Conservation (phyloP, 2,888 invertebrate genomes). For the Sinotaia quadrata region DNA sequence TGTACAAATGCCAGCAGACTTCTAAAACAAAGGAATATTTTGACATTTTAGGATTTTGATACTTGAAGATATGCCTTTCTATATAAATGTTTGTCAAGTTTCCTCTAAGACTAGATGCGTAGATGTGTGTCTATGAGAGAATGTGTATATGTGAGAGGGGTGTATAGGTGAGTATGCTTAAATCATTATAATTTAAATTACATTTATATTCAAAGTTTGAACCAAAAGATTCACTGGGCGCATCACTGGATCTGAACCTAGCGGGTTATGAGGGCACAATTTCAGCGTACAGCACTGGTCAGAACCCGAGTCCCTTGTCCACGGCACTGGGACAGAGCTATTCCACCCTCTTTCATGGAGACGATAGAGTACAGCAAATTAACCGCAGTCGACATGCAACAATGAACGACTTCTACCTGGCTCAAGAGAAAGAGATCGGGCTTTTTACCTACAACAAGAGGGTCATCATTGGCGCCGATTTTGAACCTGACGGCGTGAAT, state of each 20-base stretch:
- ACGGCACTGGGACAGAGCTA: slow-evolving; percentile 74
- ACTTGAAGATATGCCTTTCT: too few relatives aligned
- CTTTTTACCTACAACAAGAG: slow-evolving; percentile 67
- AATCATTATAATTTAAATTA: too few relatives aligned
- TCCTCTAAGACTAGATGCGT: too few relatives aligned
- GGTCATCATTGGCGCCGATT: slow-evolving; percentile 63
- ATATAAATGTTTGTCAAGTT: too few relatives aligned
- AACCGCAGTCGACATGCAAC: background rate
- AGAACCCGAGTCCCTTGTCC: slow-evolving; percentile 63
- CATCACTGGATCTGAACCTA: slow-evolving; percentile 76
- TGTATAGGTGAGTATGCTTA: too few relatives aligned
- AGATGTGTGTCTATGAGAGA: too few relatives aligned
- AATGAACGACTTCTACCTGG: slow-evolving; percentile 39
- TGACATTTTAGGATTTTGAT: too few relatives aligned
- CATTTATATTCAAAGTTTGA: too few relatives aligned
- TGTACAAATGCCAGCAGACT: too few relatives aligned
- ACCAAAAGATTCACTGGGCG: slow-evolving; percentile 72
- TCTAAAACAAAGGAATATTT: too few relatives aligned
- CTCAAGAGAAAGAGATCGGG: slow-evolving; percentile 52
- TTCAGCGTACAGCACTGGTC: slow-evolving; percentile 39
- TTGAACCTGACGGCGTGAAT: slow-evolving; percentile 35
- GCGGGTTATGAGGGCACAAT: slow-evolving; percentile 54
- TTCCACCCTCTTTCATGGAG: slow-evolving; percentile 67
- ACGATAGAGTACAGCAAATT: background rate
- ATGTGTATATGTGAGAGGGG: too few relatives aligned